Evolutionary conservation across 2,113 vertebrate species (phyloP), one percentile per base, ranked within the genome.

Genomic region (Brachyistius frenatus): DNA sequence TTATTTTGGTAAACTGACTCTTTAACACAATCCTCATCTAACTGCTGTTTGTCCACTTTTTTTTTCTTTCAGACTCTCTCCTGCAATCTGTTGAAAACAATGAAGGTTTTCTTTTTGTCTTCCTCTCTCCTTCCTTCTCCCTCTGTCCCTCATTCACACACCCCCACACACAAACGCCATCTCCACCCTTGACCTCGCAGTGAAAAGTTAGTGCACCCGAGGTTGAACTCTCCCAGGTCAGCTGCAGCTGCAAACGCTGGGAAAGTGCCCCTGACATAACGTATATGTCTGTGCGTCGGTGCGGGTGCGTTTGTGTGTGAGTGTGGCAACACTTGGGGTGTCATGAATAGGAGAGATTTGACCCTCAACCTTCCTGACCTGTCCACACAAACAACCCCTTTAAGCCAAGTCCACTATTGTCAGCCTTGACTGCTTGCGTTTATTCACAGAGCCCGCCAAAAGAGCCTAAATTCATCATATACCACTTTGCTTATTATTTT

Each of bases 171-270:
- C 82, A 81, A 87, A 84, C 65, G 56, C 85, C 83, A 74, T 30
- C 44, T 62, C 83, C 92, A 93, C 94, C 94, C 91, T 91, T 94
- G 93, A 94, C 93, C 94, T 88, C 84, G 14, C 91, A 53, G 92
- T 94, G 93, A 94, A 95, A 94, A 95, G 93, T 95, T 94, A 93
- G 85, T 73, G 73, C 87, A 83, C 81, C 91, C 78, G 53, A 85
- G 80, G 88, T 87, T 94, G 91, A 94, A 93, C 94, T 92, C 91
- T 93, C 92, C 88, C 88, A 91, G 91, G 87, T 88, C 85, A 62
- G 85, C 75, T 69, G 52, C 79, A 37, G 74, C 72, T 66, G 14
- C 83, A 39, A 84, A 84, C 47, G 92, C 95, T 97, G 96, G 95
- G 95, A 95, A 96, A 95, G 92, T 94, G 93, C 86, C 93, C 94